A percentile compares a stretch with the other conserved stretches of the same genome.
Evolutionary conservation across 2,113 vertebrate species (phyloP).

Genomic region (Sylvicapra grimmia): DNA sequence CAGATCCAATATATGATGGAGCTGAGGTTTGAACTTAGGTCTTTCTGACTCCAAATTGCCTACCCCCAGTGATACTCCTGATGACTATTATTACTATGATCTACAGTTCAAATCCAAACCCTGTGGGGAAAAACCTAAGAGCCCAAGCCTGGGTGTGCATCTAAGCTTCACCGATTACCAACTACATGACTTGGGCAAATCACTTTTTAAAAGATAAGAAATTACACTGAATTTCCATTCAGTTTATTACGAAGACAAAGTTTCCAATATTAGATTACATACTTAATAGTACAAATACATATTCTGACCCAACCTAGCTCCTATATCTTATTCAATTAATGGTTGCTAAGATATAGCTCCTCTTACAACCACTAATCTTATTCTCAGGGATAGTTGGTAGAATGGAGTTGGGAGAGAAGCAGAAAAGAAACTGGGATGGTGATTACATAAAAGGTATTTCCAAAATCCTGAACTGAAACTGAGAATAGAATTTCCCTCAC

Average conservation of each 20-base stretch:
- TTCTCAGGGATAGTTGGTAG: neutral
- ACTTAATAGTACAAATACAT: neutral
- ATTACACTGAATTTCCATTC: conserved; percentile 11
- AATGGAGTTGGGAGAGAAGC: neutral
- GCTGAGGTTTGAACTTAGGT: neutral
- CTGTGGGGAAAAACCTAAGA: neutral
- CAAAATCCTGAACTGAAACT: neutral
- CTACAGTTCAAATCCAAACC: neutral
- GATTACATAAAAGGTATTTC: neutral
- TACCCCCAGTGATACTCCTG: neutral
- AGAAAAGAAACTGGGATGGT: neutral
- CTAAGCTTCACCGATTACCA: neutral
- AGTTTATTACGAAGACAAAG: neutral
- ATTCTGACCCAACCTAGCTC: neutral
- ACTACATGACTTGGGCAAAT: neutral
- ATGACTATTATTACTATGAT: neutral
- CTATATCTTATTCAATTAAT: conserved; percentile 9
- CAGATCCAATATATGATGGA: neutral
- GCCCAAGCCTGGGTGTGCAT: neutral
- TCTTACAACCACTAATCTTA: neutral
- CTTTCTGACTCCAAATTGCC: neutral
- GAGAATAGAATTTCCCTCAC: neutral
- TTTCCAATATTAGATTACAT: neutral
- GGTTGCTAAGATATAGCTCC: neutral
- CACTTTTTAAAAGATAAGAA: neutral